Base-by-base conservation (phyloP, 64 coral and sea anemone species). In the Dendrophyllia cribrosa region DNA sequence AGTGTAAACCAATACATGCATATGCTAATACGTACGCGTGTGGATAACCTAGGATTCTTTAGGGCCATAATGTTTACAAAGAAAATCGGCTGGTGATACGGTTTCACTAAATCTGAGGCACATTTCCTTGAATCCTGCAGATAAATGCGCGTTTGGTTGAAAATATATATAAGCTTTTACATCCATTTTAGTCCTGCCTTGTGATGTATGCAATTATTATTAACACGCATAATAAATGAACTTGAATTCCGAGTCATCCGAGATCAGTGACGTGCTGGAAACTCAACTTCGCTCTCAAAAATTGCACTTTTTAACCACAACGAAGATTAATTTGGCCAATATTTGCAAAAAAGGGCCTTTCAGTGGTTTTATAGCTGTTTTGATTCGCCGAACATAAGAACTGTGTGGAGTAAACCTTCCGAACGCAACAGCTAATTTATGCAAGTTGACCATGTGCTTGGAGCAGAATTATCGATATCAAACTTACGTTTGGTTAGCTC, bases 401-500 rank as follows among this genome's bases (percentile, higher is more conserved):
- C 60, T 7, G 12, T 82, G 15, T 46, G 19, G 19, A 84, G 7
- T 58, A 58, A 89, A 94, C 23, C 59, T 49, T 15, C 45, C 50
- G 48, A 66, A 73, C 51, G 22, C 21, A 20, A 69, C 17, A 25
- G 46, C 74, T 89, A 95, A 91, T 79, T 72, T 91, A 95, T 95
- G 83, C 82, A 88, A 43, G 23, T 3, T 23, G 75, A 94, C 95
- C 95, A 96, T 96, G 95, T 96, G 95, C 91, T 96, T 64, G 51
- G 43, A 19, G 7, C 45, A 58, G 65, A 96, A 86, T 89, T 93
- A 86, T 88, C 60, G 82, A 90, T 51, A 26, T 56, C 49, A 46
- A 19, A 93, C 95, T 96, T 93, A 96, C 95, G 92, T 91, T 94
- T 96, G 66, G 86, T 90, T 17, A 96, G 81, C 72, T 96, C 95